phyloP scores from a whole-genome alignment of 2,113 vertebrate species.

The Alaudala cheleensis region DNA sequence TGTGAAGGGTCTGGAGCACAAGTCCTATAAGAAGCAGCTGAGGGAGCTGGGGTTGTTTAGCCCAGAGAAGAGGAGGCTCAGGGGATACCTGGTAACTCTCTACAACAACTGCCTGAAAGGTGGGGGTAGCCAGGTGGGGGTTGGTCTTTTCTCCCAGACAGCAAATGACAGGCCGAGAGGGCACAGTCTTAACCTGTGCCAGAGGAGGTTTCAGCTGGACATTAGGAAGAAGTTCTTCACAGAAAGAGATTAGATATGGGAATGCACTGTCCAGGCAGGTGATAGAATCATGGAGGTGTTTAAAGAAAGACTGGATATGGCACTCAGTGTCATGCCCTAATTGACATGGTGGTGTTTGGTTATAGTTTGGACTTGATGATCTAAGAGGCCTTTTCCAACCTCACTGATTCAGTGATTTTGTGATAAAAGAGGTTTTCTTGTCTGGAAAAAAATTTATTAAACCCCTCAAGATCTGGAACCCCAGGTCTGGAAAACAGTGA shows the following conservation, averaged over 20 bases:
- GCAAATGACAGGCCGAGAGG: background rate
- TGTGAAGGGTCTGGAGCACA: background rate
- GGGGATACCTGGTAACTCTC: background rate
- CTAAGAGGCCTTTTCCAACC: background rate
- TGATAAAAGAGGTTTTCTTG: background rate
- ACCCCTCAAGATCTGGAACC: background rate
- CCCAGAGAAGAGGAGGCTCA: background rate
- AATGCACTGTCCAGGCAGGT: background rate
- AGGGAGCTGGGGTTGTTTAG: background rate
- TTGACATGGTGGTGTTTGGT: background rate
- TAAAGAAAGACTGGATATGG: background rate
- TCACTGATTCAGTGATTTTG: background rate
- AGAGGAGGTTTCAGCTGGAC: background rate
- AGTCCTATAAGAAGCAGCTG: background rate
- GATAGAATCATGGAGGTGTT: background rate
- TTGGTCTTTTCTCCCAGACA: background rate
- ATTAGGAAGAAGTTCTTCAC: background rate
- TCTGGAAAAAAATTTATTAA: background rate
- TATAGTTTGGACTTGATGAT: background rate
- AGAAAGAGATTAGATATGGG: background rate
- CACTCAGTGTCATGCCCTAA: too few relatives aligned
- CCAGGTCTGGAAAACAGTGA: background rate
- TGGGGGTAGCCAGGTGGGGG: fast-evolving
- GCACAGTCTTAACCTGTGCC: too few relatives aligned
- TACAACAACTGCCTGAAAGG: background rate